Evolutionary conservation across 2,888 invertebrate genomes (phyloP).

Genomic region (Melolontha melolontha): DNA sequence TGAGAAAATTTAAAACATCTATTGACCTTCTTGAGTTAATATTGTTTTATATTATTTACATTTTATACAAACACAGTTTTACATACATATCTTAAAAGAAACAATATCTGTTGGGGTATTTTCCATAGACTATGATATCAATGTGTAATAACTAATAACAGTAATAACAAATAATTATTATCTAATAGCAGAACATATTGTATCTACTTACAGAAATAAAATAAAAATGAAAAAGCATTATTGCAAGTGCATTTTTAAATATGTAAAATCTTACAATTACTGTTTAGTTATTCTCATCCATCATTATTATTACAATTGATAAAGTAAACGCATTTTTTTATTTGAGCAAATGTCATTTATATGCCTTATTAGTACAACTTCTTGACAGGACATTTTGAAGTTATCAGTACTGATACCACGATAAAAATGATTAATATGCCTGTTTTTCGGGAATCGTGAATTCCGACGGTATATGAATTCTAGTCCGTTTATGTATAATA

Average conservation of each 20-base stretch:
- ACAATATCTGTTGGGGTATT: too few species aligned
- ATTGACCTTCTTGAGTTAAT: too few species aligned
- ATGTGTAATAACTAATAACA: too few species aligned
- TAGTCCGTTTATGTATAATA: background rate
- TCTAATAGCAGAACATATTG: too few species aligned
- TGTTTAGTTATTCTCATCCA: conserved; percentile 26
- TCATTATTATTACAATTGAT: conserved; percentile 35
- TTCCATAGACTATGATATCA: too few species aligned
- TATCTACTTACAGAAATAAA: too few species aligned
- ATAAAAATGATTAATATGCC: conserved; percentile 39
- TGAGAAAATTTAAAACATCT: too few species aligned
- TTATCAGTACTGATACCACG: conserved; percentile 32
- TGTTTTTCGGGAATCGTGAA: conserved; percentile 36
- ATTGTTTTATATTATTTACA: too few species aligned
- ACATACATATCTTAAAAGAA: too few species aligned
- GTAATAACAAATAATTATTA: too few species aligned
- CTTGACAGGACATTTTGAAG: conserved; percentile 34
- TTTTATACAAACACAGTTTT: too few species aligned
- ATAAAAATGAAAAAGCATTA: background rate
- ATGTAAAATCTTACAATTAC: conserved; percentile 16
- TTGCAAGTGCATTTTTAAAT: conserved; percentile 22
- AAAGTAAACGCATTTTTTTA: conserved; percentile 36
- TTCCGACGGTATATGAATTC: conserved; percentile 24
- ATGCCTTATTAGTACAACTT: conserved; percentile 30
- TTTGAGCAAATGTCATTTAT: conserved; percentile 38